phyloP scores from a whole-genome alignment of 2,797 vertebrate genomes.

The Chaetophractus vellerosus region DNA sequence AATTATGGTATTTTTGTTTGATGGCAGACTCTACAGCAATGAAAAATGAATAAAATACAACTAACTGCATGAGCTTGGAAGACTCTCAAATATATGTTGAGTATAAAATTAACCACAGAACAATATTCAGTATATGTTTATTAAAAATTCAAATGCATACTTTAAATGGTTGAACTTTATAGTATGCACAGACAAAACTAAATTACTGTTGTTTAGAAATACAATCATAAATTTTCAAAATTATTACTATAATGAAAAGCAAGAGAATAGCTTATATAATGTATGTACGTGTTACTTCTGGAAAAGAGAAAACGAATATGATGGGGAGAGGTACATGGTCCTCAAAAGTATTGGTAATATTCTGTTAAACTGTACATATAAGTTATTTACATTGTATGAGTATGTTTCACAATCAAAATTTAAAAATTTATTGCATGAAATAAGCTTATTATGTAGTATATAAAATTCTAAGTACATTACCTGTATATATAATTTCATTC shows the following conservation, averaged over 20 bases:
- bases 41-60: background rate
- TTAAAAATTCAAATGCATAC: background rate
- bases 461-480: background rate
- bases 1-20: background rate
- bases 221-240: too few relatives aligned
- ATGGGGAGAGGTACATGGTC: background rate
- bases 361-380: background rate
- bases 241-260: background rate
- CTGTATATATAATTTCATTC: background rate
- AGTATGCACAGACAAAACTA: background rate
- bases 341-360: background rate
- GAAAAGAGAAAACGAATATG: background rate
- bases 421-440: background rate
- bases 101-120: background rate
- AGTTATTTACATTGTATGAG: background rate
- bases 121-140: background rate
- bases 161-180: too few relatives aligned
- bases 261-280: background rate
- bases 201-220: background rate
- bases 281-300: background rate
- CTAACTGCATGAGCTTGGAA: background rate
- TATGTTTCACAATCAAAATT: background rate
- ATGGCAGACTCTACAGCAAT: background rate
- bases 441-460: background rate
- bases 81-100: background rate